Evolutionary conservation across 2,888 invertebrate genomes (phyloP), one percentile per base, ranked within the genome.

Genomic region (Agriopis aurantiaria): DNA sequence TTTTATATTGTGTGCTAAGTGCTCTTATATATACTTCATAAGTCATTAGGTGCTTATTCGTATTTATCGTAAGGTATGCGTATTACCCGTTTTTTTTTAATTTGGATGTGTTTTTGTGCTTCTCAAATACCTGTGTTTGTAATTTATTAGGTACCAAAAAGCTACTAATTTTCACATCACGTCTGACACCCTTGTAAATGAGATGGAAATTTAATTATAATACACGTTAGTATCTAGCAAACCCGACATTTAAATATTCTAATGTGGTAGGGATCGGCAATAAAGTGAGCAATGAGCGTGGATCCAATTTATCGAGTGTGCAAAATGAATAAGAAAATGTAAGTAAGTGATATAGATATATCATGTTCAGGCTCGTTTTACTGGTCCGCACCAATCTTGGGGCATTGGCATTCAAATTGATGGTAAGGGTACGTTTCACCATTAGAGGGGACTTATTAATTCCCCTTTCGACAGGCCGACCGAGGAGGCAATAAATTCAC

Each of bases 371-470:
- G 85, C 86, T 87, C 91, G 86, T 91, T 90, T 86, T 85, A 85
- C 87, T 86, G 88, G 88, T 85, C 88, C 87, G 82, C 84, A 81
- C 88, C 91, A 90, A 92, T 93, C 91, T 91, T 90, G 88, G 91
- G 89, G 89, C 91, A 93, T 92, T 93, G 90, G 90, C 92, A 93
- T 93, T 93, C 91, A 93, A 93, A 93, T 93, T 91, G 92, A 93
- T 93, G 93, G 93, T 88, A 85, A 91, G 94, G 94, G 93, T 92
- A 92, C 92, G 91, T 91, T 93, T 92, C 91, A 92, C 91, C 94
- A 94, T 94, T 94, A 94, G 90, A 90, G 90, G 90, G 92, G 92
- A 90, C 93, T 93, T 94, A 94, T 93, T 93, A 93, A 94, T 94
- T 94, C 91, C 92, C 92, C 92, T 94, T 94, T 94, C 93, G 93